Percentiles rank a stretch among this genome's conserved stretches.
Conservation (phyloP, 2,797 vertebrate species). For the Xenentodon cancila region DNA sequence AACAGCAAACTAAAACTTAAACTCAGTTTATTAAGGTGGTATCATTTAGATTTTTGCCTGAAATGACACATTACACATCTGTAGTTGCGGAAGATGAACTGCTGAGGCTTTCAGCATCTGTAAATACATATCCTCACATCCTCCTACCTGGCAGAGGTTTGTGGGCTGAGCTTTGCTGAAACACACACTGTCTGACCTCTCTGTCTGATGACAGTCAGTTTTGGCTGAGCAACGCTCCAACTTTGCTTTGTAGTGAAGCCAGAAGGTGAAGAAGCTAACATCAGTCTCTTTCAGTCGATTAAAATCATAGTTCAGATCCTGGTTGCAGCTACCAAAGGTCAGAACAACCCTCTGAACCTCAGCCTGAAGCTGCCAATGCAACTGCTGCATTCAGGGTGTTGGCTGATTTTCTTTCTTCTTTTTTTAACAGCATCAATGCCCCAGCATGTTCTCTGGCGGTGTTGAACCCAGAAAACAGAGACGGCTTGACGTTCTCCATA, state of each 20-base stretch:
- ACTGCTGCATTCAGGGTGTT: background rate
- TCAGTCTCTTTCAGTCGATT: slow-evolving; percentile 27
- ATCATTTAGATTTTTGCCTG: background rate
- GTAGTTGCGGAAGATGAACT: background rate
- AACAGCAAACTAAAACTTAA: too few relatives aligned
- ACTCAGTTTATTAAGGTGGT: too few relatives aligned
- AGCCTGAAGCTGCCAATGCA: slow-evolving; percentile 2
- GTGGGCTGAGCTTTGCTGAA: slow-evolving; percentile 23
- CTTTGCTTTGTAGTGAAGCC: slow-evolving; percentile 47
- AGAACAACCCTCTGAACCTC: background rate
- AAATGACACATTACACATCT: slow-evolving; percentile 18
- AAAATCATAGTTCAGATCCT: slow-evolving; percentile 15
- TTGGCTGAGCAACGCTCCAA: slow-evolving; percentile 1
- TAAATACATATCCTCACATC: too few relatives aligned
- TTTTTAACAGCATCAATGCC: background rate
- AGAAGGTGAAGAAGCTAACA: slow-evolving; percentile 43
- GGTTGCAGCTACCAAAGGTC: slow-evolving; percentile 28
- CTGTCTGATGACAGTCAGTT: slow-evolving; percentile 26
- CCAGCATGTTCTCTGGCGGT: background rate
- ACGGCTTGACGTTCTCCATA: slow-evolving; percentile 46
- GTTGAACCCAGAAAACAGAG: slow-evolving; percentile 11
- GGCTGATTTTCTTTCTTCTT: background rate
- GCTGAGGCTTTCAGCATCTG: too few relatives aligned
- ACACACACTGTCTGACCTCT: slow-evolving; percentile 32
- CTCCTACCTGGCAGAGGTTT: slow-evolving; percentile 20